Evolutionary conservation across 35 echinoderm and acorn worm genomes (phyloP), one percentile per base, ranked within the genome.

Genomic region (Apostichopus parvimensis): DNA sequence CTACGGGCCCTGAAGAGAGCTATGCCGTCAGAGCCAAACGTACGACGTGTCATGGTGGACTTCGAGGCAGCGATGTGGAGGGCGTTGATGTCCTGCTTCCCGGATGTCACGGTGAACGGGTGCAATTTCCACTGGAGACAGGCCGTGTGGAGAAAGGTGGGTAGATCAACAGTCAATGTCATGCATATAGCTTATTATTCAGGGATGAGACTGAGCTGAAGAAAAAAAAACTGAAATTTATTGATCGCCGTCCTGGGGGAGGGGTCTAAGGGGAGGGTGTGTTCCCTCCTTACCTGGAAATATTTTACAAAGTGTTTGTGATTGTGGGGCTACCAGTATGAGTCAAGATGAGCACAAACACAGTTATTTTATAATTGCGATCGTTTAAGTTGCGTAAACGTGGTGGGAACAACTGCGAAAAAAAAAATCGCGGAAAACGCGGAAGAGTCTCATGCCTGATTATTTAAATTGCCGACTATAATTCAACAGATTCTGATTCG

Each of bases 71-170:
- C 64, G 4, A 83, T 94, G 58, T 94, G 93, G 93, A 14, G 20
- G 5, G 87, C 77, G 18, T 70, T 83, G 2, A 10, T 5, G 15
- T 52, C 54, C 6, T 26, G 66, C 28, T 91, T 94, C 13, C 77
- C 87, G 20, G 28, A 65, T 8, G 78, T 91, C 2, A 58, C 53
- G 5, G 54, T 90, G n/a, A 62, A 56, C 12, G 89, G 89, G 34
- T 94, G 93, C 55, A 73, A 56, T 17, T 96, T 92, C 86, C 95
- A 96, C 56, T 94, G 93, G 93, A 90, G 84, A 64, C 93, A 94
- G 78, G 90, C 93, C 9, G 83, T 94, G 7, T 96, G 95, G 95
- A 76, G 95, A 20, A 88, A 94, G 86, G 73, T 93, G 45, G 8
- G 34, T 73, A 18, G 73, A 90, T 28, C 26, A 28, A 28, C 26